A percentile compares a stretch with the other conserved stretches of the same genome.
Evolutionary conservation across 2,888 invertebrate species (phyloP).

Genomic region (Xiphydria camelus): DNA sequence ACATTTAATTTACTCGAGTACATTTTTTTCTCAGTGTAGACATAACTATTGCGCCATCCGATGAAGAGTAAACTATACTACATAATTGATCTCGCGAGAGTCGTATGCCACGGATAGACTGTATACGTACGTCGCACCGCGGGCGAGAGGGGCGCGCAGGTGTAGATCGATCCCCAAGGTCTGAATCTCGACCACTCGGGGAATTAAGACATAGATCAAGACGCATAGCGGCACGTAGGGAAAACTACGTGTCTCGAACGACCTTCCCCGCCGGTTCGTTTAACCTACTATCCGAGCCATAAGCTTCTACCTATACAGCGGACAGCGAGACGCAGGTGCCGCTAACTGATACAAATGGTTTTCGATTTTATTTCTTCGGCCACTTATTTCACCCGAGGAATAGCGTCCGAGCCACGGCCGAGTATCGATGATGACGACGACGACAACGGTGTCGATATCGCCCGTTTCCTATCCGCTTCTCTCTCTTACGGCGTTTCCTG

Average conservation of each 20-base stretch:
- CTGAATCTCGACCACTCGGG: conserved; percentile 11
- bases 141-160: conserved; percentile 7
- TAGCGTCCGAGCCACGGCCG: not conserved
- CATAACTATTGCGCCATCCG: too few relatives aligned
- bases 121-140: too few relatives aligned
- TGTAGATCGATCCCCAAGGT: conserved; percentile 15
- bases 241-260: conserved; percentile 14
- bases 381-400: conserved; percentile 18
- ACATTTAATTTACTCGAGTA: too few relatives aligned
- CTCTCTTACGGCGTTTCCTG: conserved; percentile 30
- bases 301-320: too few relatives aligned
- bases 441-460: conserved; percentile 5
- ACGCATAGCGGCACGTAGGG: not conserved
- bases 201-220: conserved; percentile 17
- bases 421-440: not conserved
- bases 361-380: conserved; percentile 24
- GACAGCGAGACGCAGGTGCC: conserved; percentile 29
- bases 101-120: too few relatives aligned
- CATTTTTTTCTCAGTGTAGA: too few relatives aligned
- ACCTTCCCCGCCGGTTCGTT: conserved; percentile 4
- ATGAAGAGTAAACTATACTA: too few relatives aligned
- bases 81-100: too few relatives aligned
- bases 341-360: conserved; percentile 35
- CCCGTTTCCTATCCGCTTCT: conserved; percentile 5
- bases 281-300: not conserved